Percentiles rank a stretch among this genome's conserved stretches.
Evolutionary conservation across 2,888 invertebrate genomes (phyloP).

Genomic region (Thyatira batis): DNA sequence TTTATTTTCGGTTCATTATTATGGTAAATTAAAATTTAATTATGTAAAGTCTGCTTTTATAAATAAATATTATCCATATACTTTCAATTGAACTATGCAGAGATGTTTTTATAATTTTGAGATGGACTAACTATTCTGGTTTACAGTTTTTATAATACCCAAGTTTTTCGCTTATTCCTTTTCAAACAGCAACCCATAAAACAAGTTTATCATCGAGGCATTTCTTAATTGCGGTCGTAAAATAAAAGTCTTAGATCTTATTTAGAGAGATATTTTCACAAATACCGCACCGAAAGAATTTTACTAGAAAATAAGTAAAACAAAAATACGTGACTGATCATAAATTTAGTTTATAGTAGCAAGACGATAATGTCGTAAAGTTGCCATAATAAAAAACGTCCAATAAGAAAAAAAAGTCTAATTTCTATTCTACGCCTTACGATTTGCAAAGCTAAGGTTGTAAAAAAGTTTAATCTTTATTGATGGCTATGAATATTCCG

Average conservation of each 20-base stretch:
- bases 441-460: neutral
- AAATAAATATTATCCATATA: no score
- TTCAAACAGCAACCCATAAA: neutral
- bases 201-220: neutral
- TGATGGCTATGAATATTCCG: neutral
- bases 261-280: neutral
- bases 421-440: neutral
- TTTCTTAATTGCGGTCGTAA: neutral
- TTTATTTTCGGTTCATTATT: slow-evolving; percentile 15
- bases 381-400: neutral
- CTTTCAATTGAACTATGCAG: no score
- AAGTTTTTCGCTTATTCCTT: neutral
- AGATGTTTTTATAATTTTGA: no score
- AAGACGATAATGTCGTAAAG: neutral
- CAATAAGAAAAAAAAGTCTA: neutral
- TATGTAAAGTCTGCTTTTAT: no score
- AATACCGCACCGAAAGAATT: neutral
- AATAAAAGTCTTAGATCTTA: neutral
- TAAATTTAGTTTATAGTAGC: slow-evolving; percentile 1
- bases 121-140: no score
- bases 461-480: slow-evolving; percentile 1
- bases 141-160: no score
- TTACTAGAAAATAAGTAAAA: neutral
- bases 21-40: slow-evolving; percentile 10
- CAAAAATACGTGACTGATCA: neutral